Percentiles rank a stretch among this genome's conserved stretches.
Evolutionary conservation across 2,888 invertebrate genomes (phyloP).

Genomic region (Eilema caniola): DNA sequence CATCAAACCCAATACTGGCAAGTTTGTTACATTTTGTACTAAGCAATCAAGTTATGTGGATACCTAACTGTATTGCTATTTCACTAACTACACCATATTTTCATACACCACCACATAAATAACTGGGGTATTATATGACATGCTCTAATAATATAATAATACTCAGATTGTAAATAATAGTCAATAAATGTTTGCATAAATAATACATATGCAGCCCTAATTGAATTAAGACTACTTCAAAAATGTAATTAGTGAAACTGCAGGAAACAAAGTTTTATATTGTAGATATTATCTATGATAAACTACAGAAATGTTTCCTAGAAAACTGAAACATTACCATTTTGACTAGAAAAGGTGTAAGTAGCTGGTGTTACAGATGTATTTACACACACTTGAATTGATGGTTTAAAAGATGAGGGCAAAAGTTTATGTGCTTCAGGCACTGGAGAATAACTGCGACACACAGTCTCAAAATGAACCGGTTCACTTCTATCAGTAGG

Average conservation of each 20-base stretch:
- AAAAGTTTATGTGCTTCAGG: slow-evolving; percentile 84
- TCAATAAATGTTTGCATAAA: slow-evolving; percentile 17
- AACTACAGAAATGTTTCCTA: slow-evolving; percentile 60
- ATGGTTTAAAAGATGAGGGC: slow-evolving; percentile 84
- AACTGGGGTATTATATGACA: slow-evolving; percentile 43
- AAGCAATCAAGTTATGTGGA: slow-evolving; percentile 75
- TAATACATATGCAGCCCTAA: slow-evolving; percentile 18
- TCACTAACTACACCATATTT: slow-evolving; percentile 70
- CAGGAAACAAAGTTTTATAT: slow-evolving; percentile 56
- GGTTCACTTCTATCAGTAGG: slow-evolving; percentile 80
- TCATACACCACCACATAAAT: slow-evolving; percentile 24
- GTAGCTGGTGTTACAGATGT: slow-evolving; percentile 85
- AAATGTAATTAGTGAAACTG: slow-evolving; percentile 77
- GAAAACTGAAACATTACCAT: slow-evolving; percentile 78
- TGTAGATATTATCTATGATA: slow-evolving; percentile 48
- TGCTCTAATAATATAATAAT: slow-evolving; percentile 27
- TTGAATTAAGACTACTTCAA: slow-evolving; percentile 20
- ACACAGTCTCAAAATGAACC: slow-evolving; percentile 81
- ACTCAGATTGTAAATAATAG: slow-evolving; percentile 20
- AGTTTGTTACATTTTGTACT: slow-evolving; percentile 86
- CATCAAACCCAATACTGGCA: slow-evolving; percentile 87
- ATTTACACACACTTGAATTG: slow-evolving; percentile 85
- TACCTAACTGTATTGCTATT: slow-evolving; percentile 71
- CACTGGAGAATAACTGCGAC: slow-evolving; percentile 82
- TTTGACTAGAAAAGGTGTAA: slow-evolving; percentile 87